Conservation (phyloP, 2,888 invertebrate species). For the Pilophorus perplexus region DNA sequence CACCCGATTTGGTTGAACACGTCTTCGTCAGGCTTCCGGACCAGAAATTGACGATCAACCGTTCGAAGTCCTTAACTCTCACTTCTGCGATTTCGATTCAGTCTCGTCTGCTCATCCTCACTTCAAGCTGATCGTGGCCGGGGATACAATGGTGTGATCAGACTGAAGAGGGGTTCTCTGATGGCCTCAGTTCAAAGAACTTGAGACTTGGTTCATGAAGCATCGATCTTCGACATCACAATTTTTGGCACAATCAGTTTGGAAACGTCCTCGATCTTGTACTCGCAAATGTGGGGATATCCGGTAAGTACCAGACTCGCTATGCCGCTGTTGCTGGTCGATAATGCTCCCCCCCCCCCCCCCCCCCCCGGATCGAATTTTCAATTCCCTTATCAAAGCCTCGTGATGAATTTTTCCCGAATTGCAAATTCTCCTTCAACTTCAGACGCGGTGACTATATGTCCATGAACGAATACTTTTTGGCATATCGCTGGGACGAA, state of each 20-base stretch:
- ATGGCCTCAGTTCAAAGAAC: neutral
- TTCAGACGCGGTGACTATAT: neutral
- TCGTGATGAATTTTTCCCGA: neutral
- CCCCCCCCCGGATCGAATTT: neutral
- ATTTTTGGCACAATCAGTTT: too few relatives aligned
- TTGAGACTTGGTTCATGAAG: too few relatives aligned
- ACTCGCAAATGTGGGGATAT: too few relatives aligned
- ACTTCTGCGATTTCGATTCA: neutral
- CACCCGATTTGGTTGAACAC: neutral
- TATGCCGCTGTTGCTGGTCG: too few relatives aligned
- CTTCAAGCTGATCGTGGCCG: neutral
- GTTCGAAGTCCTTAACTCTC: neutral
- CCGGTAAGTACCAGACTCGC: too few relatives aligned
- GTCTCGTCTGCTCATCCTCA: neutral
- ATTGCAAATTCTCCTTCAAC: neutral
- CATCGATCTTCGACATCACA: too few relatives aligned
- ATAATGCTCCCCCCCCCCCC: too few relatives aligned
- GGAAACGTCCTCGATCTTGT: too few relatives aligned
- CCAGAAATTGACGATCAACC: conserved; percentile 12
- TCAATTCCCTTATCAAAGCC: neutral
- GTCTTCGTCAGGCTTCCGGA: neutral
- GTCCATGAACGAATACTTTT: neutral
- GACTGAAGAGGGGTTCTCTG: neutral
- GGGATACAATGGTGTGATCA: neutral
- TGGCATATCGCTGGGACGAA: neutral